Base-by-base conservation (phyloP, 2,113 vertebrate genomes). In the Antigone vipio region DNA sequence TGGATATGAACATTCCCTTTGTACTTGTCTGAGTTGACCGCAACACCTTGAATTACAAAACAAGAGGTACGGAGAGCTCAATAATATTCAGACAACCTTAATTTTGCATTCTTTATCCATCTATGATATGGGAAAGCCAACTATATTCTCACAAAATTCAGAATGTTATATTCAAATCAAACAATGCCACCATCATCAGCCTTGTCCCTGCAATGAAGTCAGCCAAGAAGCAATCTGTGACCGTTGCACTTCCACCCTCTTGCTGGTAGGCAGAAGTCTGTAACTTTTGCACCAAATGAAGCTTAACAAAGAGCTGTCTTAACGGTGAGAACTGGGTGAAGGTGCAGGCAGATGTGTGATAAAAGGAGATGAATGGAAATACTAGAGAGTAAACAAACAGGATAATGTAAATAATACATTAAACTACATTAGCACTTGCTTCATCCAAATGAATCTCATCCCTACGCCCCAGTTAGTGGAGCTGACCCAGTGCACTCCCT, bases 121-220 rank as follows among this genome's bases (percentile, higher is more conserved):
- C 26, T 50, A 16, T 23, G 44, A 17, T 21, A 17, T 4, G 17
- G 15, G 26, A 52, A 38, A 85, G 18, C 1, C n/a, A 69, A 3
- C 9, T 38, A 16, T 13, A 17, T 21, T 63, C 18, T 44, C 53
- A 63, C 24, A 56, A 47, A 47, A 11, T 56, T 86, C 32, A 38
- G 30, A 45, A 45, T 19, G 32, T 29, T 53, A 14, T 47, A 45
- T 5, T n/a, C 64, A 85, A 59, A 47, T 40, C 21, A 32, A 75
- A 6, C 9, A 30, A 12, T 3, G 27, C 15, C 0, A 5, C 20
- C 30, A 34, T 9, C 6, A 4, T 42, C 26, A 60, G 45, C 16
- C 16, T 40, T 0, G 0, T 55, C 68, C 14, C 47, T 34, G 7
- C n/a, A 35, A 38, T 1, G 1, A 40, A n/a, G 45, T 32, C 50